A percentile compares a stretch with the other conserved stretches of the same genome.
phyloP scores from a whole-genome alignment of 2,888 invertebrate species.

The Idaea biselata region DNA sequence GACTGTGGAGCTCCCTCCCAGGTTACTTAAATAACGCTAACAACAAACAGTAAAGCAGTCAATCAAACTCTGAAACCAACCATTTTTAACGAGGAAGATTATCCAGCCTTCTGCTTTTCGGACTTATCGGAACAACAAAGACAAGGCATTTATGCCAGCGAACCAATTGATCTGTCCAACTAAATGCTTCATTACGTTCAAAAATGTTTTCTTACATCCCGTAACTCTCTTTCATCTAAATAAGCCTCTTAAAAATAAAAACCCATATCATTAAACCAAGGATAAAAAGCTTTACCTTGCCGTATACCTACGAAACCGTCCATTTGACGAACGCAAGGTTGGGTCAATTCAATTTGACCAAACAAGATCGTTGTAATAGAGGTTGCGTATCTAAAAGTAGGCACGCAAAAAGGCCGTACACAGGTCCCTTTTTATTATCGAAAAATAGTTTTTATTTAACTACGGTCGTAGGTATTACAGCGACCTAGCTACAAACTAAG shows the following conservation, averaged over 20 bases:
- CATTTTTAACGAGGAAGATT: too few relatives aligned
- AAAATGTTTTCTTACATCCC: background rate
- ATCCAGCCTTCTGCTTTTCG: too few relatives aligned
- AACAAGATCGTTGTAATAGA: conserved; percentile 25
- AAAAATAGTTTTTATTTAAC: too few relatives aligned
- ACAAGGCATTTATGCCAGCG: too few relatives aligned
- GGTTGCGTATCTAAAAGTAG: conserved; percentile 5
- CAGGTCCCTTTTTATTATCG: background rate
- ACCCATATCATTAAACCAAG: conserved; percentile 2
- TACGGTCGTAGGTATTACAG: too few relatives aligned
- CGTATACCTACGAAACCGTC: background rate
- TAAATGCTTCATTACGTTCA: background rate
- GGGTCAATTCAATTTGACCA: conserved; percentile 23
- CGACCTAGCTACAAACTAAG: too few relatives aligned
- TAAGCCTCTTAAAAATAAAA: background rate
- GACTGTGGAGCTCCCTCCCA: too few relatives aligned
- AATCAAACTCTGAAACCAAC: too few relatives aligned
- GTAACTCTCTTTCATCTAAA: background rate
- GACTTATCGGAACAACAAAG: too few relatives aligned
- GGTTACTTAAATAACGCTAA: too few relatives aligned
- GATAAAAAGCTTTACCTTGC: background rate
- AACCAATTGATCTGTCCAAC: too few relatives aligned
- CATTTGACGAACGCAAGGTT: conserved; percentile 7
- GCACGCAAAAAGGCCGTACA: background rate
- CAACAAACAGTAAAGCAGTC: too few relatives aligned